Evolutionary conservation across 1,140 invertebrate genomes (phyloP).

Genomic region (Ceratosolen solmsi): DNA sequence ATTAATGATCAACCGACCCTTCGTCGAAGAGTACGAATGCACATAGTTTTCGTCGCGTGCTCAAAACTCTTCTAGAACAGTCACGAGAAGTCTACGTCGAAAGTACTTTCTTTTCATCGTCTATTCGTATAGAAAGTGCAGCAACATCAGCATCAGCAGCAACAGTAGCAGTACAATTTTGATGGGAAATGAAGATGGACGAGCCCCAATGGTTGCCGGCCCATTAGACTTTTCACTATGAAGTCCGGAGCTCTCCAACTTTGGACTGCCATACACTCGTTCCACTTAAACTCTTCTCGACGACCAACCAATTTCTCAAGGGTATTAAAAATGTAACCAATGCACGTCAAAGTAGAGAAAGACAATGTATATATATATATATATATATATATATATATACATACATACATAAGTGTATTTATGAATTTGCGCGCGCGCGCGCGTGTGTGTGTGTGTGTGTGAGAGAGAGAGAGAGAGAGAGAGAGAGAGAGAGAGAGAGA

Average conservation of each 20-base stretch:
- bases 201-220: conserved; percentile 55
- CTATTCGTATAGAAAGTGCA: no score
- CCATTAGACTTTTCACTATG: conserved; percentile 55
- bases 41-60: conserved; percentile 30
- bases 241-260: conserved; percentile 1
- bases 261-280: not conserved
- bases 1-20: conserved; percentile 59
- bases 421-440: no score
- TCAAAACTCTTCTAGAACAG: conserved; percentile 30
- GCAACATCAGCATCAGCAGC: no score
- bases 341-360: no score
- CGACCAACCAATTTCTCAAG: conserved; percentile 24
- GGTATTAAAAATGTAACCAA: conserved; percentile 28
- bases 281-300: conserved; percentile 33
- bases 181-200: conserved; percentile 64
- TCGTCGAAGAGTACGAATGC: not conserved
- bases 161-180: conserved; percentile 42
- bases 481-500: no score
- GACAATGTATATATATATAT: no score
- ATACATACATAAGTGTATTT: no score
- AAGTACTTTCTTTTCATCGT: no score
- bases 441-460: no score
- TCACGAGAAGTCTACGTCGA: not conserved
- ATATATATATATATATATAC: no score
- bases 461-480: no score